Base-by-base conservation (phyloP, 2,797 vertebrate species). In the Buceros bicornis region DNA sequence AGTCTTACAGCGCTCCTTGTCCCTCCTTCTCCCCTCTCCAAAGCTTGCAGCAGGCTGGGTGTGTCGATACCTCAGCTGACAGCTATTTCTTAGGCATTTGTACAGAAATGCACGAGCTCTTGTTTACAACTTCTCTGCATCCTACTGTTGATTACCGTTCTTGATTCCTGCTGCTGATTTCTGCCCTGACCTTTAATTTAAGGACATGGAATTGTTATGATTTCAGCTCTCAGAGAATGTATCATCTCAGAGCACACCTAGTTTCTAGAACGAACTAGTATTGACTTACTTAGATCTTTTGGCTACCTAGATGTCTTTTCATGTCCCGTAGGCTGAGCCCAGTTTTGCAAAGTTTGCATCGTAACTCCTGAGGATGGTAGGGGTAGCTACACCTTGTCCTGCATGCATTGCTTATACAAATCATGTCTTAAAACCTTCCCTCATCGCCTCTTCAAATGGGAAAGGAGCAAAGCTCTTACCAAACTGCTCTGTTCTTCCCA, bases 401-500 rank as follows among this genome's bases (percentile, higher is more conserved):
- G 31, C 5, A 4, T 16, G 25, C 18, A 5, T 9, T 86, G 48
- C 51, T 45, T 25, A 11, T 62, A 70, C 50, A 87, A 85, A 80
- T 82, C 18, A 56, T 17, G 35, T 82, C 66, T 82, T 66, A 43
- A 79, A 58, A 69, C 37, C 47, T 74, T 90, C 29, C 73, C 60
- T 86, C 50, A 65, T 47, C 31, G 81, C 16, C 24, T 84, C 43
- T 80, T 82, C 43, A 87, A 91, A 89, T 60, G 18, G 47, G 43
- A 82, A 88, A 61, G 11, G 31, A 14, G 28, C 17, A 87, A 88
- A 80, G 45, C 35, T 91, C 60, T 21, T 70, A 50, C 21, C 9
- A 88, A 62, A 72, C 51, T 20, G 16, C 74, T 92, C 87, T 82
- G 26, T 81, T 90, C 77, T 86, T 83, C 84, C 87, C 70, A 87